Conservation (phyloP, 2,113 vertebrate species). For the Strix aluco region DNA sequence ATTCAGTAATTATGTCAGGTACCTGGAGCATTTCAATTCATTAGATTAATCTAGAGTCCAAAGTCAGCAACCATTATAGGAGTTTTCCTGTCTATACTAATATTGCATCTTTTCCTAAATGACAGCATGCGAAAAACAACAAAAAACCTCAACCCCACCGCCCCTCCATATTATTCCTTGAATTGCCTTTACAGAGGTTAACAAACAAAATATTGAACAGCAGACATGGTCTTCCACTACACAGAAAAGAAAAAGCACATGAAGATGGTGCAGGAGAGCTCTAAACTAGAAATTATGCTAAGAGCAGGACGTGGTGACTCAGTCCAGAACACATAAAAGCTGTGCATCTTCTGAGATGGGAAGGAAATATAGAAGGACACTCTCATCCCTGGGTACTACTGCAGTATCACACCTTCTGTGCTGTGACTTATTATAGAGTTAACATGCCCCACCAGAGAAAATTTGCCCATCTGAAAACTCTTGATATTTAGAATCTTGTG, state of each 20-base stretch:
- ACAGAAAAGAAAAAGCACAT: neutral
- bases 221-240: neutral
- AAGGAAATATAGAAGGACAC: neutral
- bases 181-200: neutral
- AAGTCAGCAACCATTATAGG: neutral
- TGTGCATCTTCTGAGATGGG: neutral
- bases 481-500: neutral
- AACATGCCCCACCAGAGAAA: neutral
- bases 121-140: neutral
- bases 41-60: neutral
- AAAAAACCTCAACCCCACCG: accelerated
- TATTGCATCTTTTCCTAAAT: neutral
- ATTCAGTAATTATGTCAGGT: neutral
- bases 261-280: neutral
- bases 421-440: neutral
- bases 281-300: neutral
- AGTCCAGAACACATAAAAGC: neutral
- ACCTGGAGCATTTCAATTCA: neutral
- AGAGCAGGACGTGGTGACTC: neutral
- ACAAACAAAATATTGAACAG: neutral
- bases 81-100: neutral
- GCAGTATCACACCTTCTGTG: neutral
- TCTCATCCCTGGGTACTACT: neutral
- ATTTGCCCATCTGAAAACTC: neutral
- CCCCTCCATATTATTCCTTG: neutral